Base-by-base conservation (phyloP, 37 sponge, comb jelly and placozoan genomes). In the Halichondria panicea region DNA sequence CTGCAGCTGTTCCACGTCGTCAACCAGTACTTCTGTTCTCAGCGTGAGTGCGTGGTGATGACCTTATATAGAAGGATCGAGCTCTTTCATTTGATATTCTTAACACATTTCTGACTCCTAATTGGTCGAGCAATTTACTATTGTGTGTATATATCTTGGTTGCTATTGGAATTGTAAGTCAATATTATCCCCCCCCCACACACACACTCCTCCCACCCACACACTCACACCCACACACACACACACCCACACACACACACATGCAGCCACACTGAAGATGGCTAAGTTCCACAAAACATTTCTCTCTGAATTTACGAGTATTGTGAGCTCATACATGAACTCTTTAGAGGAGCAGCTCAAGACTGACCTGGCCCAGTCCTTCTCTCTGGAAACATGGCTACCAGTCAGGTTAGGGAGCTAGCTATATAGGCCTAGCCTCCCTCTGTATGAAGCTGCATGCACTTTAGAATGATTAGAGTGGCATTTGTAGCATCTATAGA, bases 21-120 rank as follows among this genome's bases (percentile, higher is more conserved):
- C 7, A 83, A 83, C 61, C 74, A 75, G n/a, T 83, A 83, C 73
- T 75, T 83, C 58, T 59, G 37, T 4, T 75, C 76, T 7, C 84
- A 83, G 50, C 76, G 83, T 82, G 43, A 74, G 83, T 37, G 30
- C 8, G 28, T 56, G 28, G 3, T 28, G 28, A 25, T 30, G 31
- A 11, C 0, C 31, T 32, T n/a, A n/a, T n/a, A n/a, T n/a, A n/a
- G n/a, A n/a, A n/a, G n/a, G n/a, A n/a, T n/a, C n/a, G n/a, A n/a
- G n/a, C n/a, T n/a, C n/a, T n/a, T n/a, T n/a, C n/a, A n/a, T n/a
- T n/a, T n/a, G n/a, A n/a, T n/a, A n/a, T n/a, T n/a, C n/a, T n/a
- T n/a, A n/a, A n/a, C n/a, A n/a, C n/a, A n/a, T n/a, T n/a, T n/a
- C n/a, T n/a, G n/a, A n/a, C n/a, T n/a, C n/a, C n/a, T n/a, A n/a